Conservation (phyloP, 1,140 invertebrate species). For the Tetragnatha versicolor region DNA sequence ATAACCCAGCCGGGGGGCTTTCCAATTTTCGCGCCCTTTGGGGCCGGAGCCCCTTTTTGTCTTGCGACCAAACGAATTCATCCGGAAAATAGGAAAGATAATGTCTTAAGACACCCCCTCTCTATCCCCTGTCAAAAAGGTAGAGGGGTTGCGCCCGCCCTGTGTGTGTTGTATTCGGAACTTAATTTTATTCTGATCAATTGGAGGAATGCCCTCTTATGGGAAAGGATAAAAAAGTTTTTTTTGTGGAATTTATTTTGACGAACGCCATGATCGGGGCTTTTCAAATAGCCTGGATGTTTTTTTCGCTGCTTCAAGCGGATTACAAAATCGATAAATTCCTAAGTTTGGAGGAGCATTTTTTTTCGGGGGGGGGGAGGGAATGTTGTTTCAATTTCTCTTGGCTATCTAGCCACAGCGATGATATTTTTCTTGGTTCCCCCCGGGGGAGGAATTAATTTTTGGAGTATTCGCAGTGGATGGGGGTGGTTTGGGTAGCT, state of each 20-base stretch:
- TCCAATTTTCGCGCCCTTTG: conserved; percentile 42
- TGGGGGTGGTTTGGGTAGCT: no score
- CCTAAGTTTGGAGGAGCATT: no score
- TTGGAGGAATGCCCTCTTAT: not conserved
- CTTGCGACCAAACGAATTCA: conserved; percentile 28
- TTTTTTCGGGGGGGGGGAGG: no score
- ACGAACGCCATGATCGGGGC: not conserved
- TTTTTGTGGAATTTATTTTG: conserved; percentile 35
- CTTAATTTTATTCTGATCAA: conserved; percentile 49
- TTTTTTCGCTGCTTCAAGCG: no score
- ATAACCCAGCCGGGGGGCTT: conserved; percentile 29
- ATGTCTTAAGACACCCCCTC: conserved; percentile 35
- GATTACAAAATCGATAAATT: no score
- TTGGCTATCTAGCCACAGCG: no score
- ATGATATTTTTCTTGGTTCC: no score
- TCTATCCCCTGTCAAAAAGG: conserved; percentile 1
- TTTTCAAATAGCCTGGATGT: no score
- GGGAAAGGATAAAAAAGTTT: no score
- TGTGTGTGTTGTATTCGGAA: not conserved
- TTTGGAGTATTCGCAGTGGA: no score
- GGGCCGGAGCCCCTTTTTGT: not conserved
- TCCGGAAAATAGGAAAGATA: conserved; percentile 48
- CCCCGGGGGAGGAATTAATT: no score
- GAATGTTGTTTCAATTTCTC: no score
- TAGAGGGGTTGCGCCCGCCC: not conserved